Percentiles rank a stretch among this genome's conserved stretches.
phyloP scores from a whole-genome alignment of 2,888 invertebrate species.

The Drosophila neotestacea region DNA sequence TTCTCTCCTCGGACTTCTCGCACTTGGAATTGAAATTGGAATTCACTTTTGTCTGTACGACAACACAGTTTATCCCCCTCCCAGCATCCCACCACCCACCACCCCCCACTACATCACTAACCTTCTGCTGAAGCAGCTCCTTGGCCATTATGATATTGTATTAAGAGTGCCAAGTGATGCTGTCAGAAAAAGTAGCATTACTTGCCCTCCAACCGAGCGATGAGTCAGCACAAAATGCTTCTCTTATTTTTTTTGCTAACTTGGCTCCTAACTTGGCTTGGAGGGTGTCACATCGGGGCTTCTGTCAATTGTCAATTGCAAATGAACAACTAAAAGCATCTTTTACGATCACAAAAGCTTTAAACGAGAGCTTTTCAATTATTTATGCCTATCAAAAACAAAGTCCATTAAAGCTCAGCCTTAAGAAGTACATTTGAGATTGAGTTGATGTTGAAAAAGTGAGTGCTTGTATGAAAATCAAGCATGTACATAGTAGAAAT shows the following conservation, averaged over 20 bases:
- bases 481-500: too few species aligned
- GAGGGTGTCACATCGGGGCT: conserved; percentile 8
- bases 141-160: conserved; percentile 76
- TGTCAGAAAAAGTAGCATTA: conserved; percentile 46
- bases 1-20: conserved; percentile 53
- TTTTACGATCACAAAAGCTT: neutral
- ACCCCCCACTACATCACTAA: neutral
- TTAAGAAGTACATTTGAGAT: neutral
- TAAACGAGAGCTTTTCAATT: neutral
- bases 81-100: neutral
- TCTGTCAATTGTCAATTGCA: conserved; percentile 15
- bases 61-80: conserved; percentile 16
- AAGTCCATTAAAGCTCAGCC: neutral
- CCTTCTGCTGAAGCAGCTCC: conserved; percentile 19
- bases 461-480: neutral
- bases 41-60: conserved; percentile 70
- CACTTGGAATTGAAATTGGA: conserved; percentile 72
- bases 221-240: conserved; percentile 45
- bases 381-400: neutral
- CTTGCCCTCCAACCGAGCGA: conserved; percentile 26
- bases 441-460: neutral
- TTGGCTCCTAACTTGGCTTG: conserved; percentile 11
- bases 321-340: conserved; percentile 5
- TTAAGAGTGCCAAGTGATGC: conserved; percentile 72
- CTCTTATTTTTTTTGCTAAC: conserved; percentile 11